A percentile compares a stretch with the other conserved stretches of the same genome.
phyloP scores from a whole-genome alignment of 2,113 vertebrate genomes.

The Microcebus jonahi region DNA sequence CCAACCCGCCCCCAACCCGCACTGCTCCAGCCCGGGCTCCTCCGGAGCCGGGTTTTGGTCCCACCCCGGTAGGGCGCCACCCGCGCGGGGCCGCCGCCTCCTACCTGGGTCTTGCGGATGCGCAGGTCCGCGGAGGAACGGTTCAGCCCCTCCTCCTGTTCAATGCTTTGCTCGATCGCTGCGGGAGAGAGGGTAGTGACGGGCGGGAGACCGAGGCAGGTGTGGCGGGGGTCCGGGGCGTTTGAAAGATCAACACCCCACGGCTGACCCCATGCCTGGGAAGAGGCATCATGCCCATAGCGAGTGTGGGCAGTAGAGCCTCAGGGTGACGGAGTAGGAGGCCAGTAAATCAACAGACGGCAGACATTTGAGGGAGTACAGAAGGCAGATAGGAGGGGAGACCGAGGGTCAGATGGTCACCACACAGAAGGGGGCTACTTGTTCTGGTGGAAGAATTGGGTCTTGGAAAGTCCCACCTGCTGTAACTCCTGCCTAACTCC shows the following conservation, averaged over 20 bases:
- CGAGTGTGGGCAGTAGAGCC: background rate
- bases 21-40: background rate
- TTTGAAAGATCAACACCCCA: background rate
- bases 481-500: background rate
- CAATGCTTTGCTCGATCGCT: conserved; percentile 97
- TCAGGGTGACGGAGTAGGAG: background rate
- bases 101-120: conserved; percentile 97
- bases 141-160: conserved; percentile 96
- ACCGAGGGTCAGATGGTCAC: background rate
- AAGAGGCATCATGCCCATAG: too few species aligned
- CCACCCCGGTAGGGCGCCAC: too few species aligned
- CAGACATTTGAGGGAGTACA: background rate
- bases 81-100: background rate
- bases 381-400: background rate
- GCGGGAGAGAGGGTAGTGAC: conserved; percentile 39
- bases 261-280: too few species aligned
- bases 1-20: too few species aligned
- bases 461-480: background rate
- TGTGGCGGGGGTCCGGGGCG: background rate
- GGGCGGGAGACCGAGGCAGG: background rate
- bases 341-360: background rate
- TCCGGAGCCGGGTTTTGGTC: background rate
- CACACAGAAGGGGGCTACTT: background rate
- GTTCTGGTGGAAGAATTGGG: background rate
- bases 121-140: conserved; percentile 96